These are phyloP conservation scores for Gymnoscopelus braueri DNA, from an alignment of 2,797 vertebrate genomes.

Conservation along the genomic window DNA sequence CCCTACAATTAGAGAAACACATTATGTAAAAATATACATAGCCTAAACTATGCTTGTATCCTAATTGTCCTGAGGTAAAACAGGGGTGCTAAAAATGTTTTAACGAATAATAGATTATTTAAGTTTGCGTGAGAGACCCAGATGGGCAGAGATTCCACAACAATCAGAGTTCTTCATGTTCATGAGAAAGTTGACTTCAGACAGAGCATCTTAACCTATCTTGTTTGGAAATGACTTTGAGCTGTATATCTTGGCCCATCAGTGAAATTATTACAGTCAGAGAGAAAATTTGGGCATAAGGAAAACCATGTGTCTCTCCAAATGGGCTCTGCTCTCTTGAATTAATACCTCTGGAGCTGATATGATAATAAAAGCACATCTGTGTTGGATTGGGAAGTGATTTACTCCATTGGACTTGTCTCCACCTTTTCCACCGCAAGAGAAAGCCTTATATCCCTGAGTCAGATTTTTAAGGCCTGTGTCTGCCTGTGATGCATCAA, in stretches of 20 bases:
- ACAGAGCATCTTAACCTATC: slow-evolving; percentile 20
- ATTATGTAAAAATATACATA: too few relatives aligned
- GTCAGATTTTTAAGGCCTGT: not conserved
- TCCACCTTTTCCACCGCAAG: slow-evolving; percentile 8
- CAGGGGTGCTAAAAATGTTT: not conserved
- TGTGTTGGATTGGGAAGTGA: slow-evolving; percentile 48
- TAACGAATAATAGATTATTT: not conserved
- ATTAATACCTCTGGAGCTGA: slow-evolving; percentile 46
- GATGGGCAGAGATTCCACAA: slow-evolving; percentile 31
- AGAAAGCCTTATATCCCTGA: slow-evolving; percentile 4
- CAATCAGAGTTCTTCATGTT: slow-evolving; percentile 31
- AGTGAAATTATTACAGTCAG: slow-evolving; percentile 26
- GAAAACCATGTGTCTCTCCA: slow-evolving; percentile 40
- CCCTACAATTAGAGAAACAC: too few relatives aligned
- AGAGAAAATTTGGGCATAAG: slow-evolving; percentile 26
- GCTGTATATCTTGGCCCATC: slow-evolving; percentile 56
- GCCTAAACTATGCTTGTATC: not conserved
- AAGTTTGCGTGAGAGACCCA: slow-evolving; percentile 6
- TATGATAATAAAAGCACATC: slow-evolving; percentile 51
- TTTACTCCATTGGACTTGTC: slow-evolving; percentile 35
- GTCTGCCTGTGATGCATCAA: not conserved
- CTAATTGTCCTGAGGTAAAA: not conserved
- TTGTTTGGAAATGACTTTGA: slow-evolving; percentile 47
- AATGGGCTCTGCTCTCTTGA: slow-evolving; percentile 40
- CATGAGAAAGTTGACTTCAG: slow-evolving; percentile 47